phyloP scores from a whole-genome alignment of 2,797 vertebrate genomes.

The Danio tinwini region DNA sequence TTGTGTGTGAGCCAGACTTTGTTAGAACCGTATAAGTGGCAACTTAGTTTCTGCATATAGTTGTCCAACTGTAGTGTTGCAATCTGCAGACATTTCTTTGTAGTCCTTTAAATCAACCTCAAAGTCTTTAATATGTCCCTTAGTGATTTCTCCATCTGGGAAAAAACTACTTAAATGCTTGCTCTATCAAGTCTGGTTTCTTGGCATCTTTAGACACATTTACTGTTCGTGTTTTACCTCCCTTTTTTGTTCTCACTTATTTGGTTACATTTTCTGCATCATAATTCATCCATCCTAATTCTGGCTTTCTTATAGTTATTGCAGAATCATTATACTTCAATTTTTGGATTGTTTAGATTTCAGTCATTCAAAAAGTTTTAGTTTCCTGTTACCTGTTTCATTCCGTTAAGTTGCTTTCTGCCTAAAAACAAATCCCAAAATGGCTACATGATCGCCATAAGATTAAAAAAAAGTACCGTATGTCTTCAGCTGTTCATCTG shows the following conservation, averaged over 20 bases:
- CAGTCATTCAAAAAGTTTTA: constrained; percentile 38
- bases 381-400: background rate
- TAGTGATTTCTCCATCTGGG: constrained; percentile 35
- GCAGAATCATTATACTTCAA: constrained; percentile 5
- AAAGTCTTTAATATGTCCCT: constrained; percentile 32
- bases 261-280: constrained; percentile 2
- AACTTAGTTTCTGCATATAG: constrained; percentile 34
- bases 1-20: constrained; percentile 26
- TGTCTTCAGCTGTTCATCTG: constrained; percentile 33
- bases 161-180: constrained; percentile 30
- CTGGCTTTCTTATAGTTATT: constrained; percentile 31
- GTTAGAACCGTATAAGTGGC: constrained; percentile 42
- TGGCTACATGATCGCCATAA: constrained; percentile 41
- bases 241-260: constrained; percentile 34
- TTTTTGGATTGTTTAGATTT: constrained; percentile 24
- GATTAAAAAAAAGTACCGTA: constrained; percentile 33
- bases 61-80: constrained; percentile 29
- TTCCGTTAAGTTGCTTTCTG: background rate
- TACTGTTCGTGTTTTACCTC: constrained; percentile 26
- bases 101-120: constrained; percentile 37
- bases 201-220: constrained; percentile 15
- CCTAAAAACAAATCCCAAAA: constrained; percentile 42
- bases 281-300: constrained; percentile 46
- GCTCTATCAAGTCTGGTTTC: constrained; percentile 32
- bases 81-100: constrained; percentile 22